Conservation (phyloP, 2,888 invertebrate species). For the Saturnia pavonia region DNA sequence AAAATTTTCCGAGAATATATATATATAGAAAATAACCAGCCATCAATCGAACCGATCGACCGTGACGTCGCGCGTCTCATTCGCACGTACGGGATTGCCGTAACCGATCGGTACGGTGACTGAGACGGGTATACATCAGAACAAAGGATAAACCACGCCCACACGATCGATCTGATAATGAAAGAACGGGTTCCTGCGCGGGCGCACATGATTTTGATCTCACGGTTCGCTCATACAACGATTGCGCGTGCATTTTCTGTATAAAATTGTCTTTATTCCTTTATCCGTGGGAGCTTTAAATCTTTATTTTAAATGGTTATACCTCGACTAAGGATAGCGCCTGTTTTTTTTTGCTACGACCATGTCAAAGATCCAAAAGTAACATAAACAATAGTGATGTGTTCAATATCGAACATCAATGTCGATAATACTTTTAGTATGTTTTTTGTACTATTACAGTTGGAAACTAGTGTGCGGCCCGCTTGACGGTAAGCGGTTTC, state of each 20-base stretch:
- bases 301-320: conserved; percentile 29
- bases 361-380: not conserved
- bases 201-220: conserved; percentile 63
- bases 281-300: conserved; percentile 65
- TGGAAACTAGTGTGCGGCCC: too few relatives aligned
- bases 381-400: not conserved
- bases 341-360: not conserved
- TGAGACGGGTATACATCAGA: conserved; percentile 48
- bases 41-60: conserved; percentile 58
- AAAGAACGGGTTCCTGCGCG: conserved; percentile 61
- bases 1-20: conserved; percentile 38
- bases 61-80: conserved; percentile 54
- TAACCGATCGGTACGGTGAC: conserved; percentile 31
- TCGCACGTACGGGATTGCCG: conserved; percentile 32
- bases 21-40: conserved; percentile 43
- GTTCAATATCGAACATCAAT: not conserved
- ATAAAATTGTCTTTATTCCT: conserved; percentile 75
- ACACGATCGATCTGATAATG: conserved; percentile 74
- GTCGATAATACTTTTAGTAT: too few relatives aligned
- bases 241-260: conserved; percentile 60
- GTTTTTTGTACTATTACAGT: too few relatives aligned
- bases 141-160: conserved; percentile 61
- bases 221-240: conserved; percentile 53
- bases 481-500: too few relatives aligned
- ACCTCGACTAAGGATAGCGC: conserved; percentile 13